Evolutionary conservation across 2,113 vertebrate species (phyloP).

Genomic region (Arothron firmamentum): DNA sequence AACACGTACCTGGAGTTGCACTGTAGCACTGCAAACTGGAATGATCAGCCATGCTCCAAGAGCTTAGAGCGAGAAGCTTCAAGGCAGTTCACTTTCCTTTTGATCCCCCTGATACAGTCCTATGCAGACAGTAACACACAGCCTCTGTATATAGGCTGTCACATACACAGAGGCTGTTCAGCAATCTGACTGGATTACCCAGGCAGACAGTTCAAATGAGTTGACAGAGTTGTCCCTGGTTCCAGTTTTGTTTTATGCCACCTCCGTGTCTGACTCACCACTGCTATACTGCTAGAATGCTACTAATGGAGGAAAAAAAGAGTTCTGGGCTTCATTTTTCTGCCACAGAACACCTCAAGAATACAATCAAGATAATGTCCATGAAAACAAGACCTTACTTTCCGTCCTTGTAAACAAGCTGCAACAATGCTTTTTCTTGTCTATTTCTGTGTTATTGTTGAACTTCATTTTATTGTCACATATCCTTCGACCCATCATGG

Average conservation of each 20-base stretch:
- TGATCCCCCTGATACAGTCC: conserved; percentile 1
- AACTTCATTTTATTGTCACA: background rate
- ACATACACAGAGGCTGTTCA: conserved; percentile 6
- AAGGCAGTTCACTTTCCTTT: conserved; percentile 13
- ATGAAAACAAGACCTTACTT: conserved; percentile 24
- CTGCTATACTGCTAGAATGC: background rate
- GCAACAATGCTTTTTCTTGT: conserved; percentile 19
- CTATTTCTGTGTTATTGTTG: conserved; percentile 5
- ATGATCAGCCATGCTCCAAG: too few relatives aligned
- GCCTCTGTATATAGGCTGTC: conserved; percentile 2
- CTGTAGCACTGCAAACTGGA: background rate
- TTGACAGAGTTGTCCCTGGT: conserved; percentile 28
- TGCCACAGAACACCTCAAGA: conserved; percentile 15
- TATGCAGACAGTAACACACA: background rate
- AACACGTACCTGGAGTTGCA: conserved; percentile 12
- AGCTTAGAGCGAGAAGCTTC: conserved; percentile 2
- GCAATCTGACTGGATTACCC: conserved; percentile 18
- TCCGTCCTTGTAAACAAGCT: conserved; percentile 29
- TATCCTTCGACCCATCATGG: conserved; percentile 6
- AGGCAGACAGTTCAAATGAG: conserved; percentile 41
- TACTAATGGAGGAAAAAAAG: conserved; percentile 37
- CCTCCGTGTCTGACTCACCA: conserved; percentile 55
- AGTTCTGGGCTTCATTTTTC: conserved; percentile 11
- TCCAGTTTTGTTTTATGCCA: conserved; percentile 36
- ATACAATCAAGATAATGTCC: conserved; percentile 44